A percentile compares a stretch with the other conserved stretches of the same genome.
These are phyloP conservation scores for Rhombomys opimus DNA, from an alignment of 2,113 vertebrate genomes.

Conservation along the genomic window DNA sequence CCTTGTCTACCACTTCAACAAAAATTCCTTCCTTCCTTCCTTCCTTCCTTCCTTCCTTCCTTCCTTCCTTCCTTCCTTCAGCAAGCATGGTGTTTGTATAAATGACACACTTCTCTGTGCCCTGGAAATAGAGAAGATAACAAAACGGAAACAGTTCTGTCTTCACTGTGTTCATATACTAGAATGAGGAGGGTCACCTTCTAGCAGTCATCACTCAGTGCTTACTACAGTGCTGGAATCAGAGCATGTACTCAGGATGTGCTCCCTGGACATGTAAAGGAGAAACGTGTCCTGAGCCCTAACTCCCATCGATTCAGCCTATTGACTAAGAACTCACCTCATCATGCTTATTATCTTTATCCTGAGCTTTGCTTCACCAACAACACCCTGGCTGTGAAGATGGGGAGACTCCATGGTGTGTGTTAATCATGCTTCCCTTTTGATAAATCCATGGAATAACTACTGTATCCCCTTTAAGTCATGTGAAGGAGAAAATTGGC, in stretches of 20 bases:
- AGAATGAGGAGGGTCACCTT: neutral
- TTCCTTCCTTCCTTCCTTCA: neutral
- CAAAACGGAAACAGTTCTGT: neutral
- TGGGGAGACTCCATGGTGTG: neutral
- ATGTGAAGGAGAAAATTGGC: neutral
- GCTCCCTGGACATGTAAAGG: neutral
- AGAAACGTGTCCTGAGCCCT: neutral
- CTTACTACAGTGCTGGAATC: neutral
- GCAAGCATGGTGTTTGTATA: neutral
- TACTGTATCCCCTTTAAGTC: neutral
- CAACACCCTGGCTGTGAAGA: neutral
- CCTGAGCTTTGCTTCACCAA: neutral
- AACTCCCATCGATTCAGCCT: neutral
- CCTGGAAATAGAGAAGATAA: neutral
- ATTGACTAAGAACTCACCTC: neutral
- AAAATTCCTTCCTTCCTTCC: neutral
- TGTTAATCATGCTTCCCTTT: neutral
- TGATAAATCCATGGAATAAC: neutral
- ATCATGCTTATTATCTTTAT: neutral
- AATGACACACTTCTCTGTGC: neutral
- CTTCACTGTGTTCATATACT: neutral
- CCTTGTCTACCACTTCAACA: neutral
- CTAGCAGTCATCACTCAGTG: neutral
- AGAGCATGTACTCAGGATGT: neutral
- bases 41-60: neutral